Evolutionary conservation across 2,888 invertebrate species (phyloP).

Genomic region (Pheosia gnoma): DNA sequence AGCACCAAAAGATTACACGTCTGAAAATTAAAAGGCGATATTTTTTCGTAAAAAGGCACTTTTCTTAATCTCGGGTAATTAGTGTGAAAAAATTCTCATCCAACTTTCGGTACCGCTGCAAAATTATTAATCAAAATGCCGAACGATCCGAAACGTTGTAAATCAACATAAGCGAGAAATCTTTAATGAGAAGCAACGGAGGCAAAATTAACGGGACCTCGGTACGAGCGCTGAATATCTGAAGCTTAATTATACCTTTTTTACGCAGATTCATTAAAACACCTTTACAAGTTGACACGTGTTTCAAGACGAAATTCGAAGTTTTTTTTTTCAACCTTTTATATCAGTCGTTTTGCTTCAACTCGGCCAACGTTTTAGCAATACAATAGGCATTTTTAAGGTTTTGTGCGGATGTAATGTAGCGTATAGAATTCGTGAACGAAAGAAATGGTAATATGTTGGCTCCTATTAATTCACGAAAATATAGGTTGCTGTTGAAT

Average conservation of each 20-base stretch:
- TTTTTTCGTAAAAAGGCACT: constrained; percentile 35
- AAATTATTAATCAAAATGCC: constrained; percentile 58
- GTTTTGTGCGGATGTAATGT: constrained; percentile 15
- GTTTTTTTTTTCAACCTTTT: constrained; percentile 25
- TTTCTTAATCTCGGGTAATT: constrained; percentile 47
- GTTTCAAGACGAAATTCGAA: constrained; percentile 23
- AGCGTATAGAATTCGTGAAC: constrained; percentile 7
- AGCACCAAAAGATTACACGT: constrained; percentile 19
- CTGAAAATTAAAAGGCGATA: constrained; percentile 16
- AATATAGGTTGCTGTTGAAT: not conserved
- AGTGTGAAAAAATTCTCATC: constrained; percentile 42
- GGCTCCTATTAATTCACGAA: not conserved
- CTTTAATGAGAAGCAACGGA: constrained; percentile 59
- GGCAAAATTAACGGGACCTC: constrained; percentile 47
- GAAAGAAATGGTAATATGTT: constrained; percentile 3
- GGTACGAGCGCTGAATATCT: constrained; percentile 42
- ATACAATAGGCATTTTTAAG: constrained; percentile 19
- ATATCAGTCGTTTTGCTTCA: constrained; percentile 12
- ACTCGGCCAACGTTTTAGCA: constrained; percentile 14
- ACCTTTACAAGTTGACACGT: constrained; percentile 54
- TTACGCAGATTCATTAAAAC: constrained; percentile 55
- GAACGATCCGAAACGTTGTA: constrained; percentile 46
- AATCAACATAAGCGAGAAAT: constrained; percentile 50
- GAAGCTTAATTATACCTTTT: constrained; percentile 59
- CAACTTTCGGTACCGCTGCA: constrained; percentile 39